A percentile compares a stretch with the other conserved stretches of the same genome.
Evolutionary conservation across 2,113 vertebrate species (phyloP).

Genomic region (Ptychochromis oligacanthus): DNA sequence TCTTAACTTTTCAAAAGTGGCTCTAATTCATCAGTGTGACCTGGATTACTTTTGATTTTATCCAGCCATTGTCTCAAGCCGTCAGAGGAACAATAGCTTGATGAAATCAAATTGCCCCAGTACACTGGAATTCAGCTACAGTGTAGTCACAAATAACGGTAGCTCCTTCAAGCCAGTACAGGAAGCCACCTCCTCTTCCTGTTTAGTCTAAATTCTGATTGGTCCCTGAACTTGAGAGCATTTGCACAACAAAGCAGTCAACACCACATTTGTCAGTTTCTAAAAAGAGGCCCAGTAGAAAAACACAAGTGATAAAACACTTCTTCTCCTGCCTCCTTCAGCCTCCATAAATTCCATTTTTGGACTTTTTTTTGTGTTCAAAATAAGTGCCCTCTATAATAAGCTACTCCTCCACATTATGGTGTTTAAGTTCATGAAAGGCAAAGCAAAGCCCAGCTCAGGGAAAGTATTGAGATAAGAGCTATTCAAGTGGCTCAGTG

Average conservation of each 20-base stretch:
- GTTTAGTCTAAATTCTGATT: slow-evolving; percentile 81
- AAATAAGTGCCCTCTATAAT: not conserved
- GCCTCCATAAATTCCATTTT: slow-evolving; percentile 26
- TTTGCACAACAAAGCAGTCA: slow-evolving; percentile 58
- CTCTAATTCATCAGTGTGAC: not conserved
- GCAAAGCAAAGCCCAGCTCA: not conserved
- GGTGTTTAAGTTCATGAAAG: not conserved
- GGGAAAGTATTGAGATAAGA: slow-evolving; percentile 19
- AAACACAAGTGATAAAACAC: slow-evolving; percentile 28
- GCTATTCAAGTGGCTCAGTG: slow-evolving; percentile 12
- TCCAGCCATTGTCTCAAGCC: not conserved
- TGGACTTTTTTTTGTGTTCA: slow-evolving; percentile 20
- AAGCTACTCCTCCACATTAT: not conserved
- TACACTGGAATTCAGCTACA: not conserved
- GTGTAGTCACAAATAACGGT: not conserved
- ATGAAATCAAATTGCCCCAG: not conserved
- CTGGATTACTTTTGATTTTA: not conserved
- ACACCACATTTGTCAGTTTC: slow-evolving; percentile 35
- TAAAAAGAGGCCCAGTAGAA: not conserved
- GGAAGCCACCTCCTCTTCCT: slow-evolving; percentile 81
- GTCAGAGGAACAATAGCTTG: slow-evolving; percentile 7
- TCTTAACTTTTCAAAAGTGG: not conserved
- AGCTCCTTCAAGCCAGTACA: slow-evolving; percentile 40
- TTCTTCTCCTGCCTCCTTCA: not conserved
- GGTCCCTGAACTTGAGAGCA: slow-evolving; percentile 40